Percentiles rank a stretch among this genome's conserved stretches.
Conservation (phyloP, 2,888 invertebrate species). For the Spatulosminthurus flaviceps region DNA sequence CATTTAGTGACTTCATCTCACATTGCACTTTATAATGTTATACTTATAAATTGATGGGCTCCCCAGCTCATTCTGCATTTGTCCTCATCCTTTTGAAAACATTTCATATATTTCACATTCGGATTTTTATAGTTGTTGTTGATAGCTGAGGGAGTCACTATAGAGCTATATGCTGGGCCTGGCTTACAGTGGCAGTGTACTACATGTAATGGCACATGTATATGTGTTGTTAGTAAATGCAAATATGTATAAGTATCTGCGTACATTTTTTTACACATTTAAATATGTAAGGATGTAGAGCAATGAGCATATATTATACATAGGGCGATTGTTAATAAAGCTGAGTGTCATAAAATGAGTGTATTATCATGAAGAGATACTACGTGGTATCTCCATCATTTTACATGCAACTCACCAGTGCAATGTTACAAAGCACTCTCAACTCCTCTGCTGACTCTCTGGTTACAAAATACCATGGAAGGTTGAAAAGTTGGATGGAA, state of each 20-base stretch:
- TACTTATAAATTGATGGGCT: neutral
- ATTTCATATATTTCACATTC: no score
- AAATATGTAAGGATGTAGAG: no score
- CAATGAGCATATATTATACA: no score
- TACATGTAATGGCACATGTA: no score
- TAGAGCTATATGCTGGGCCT: no score
- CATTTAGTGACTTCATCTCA: neutral
- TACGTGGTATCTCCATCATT: neutral
- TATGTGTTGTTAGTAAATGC: no score
- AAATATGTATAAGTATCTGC: no score
- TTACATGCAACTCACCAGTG: neutral
- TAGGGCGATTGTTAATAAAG: slow-evolving; percentile 4
- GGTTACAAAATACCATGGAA: slow-evolving; percentile 3
- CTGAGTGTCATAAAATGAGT: neutral
- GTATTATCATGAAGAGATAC: neutral
- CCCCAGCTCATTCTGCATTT: neutral
- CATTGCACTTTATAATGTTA: neutral
- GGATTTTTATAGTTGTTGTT: no score
- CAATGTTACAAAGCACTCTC: neutral
- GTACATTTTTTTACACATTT: neutral
- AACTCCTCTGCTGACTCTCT: no score
- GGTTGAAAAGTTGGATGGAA: slow-evolving; percentile 15
- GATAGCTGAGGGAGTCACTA: no score
- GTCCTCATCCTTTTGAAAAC: slow-evolving; percentile 1
- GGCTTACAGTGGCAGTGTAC: no score